Evolutionary conservation across 2,888 invertebrate species (phyloP).

Genomic region (Phalangium opilio): DNA sequence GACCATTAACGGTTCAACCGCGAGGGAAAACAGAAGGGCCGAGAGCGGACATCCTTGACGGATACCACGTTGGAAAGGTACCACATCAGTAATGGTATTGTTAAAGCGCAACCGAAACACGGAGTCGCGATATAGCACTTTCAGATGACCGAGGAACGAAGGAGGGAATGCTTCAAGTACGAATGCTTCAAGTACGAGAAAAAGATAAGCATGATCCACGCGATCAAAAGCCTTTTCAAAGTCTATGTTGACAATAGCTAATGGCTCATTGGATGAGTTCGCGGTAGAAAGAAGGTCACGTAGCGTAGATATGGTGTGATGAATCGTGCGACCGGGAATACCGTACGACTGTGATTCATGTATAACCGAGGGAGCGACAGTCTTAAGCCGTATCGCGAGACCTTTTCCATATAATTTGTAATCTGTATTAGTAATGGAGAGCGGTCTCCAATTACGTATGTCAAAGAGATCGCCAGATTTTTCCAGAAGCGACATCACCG

Average conservation of each 20-base stretch:
- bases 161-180: background rate
- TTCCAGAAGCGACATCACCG: no score
- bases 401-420: constrained; percentile 16
- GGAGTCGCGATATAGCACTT: constrained; percentile 15
- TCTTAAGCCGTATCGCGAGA: constrained; percentile 20
- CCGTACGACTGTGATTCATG: constrained; percentile 28
- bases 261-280: background rate
- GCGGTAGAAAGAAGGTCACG: constrained; percentile 9
- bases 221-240: constrained; percentile 30
- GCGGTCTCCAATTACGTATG: constrained; percentile 22
- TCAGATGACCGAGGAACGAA: constrained; percentile 10
- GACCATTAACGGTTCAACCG: constrained; percentile 23
- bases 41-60: constrained; percentile 28
- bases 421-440: constrained; percentile 17
- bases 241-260: constrained; percentile 29
- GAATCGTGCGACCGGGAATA: constrained; percentile 21
- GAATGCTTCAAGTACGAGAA: background rate
- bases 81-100: constrained; percentile 16
- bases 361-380: constrained; percentile 8
- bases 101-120: constrained; percentile 16
- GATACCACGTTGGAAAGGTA: constrained; percentile 22
- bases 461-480: no score
- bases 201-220: constrained; percentile 24
- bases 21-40: constrained; percentile 26
- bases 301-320: constrained; percentile 17